Evolutionary conservation across 2,113 vertebrate species (phyloP).

Genomic region (Geococcyx californianus): DNA sequence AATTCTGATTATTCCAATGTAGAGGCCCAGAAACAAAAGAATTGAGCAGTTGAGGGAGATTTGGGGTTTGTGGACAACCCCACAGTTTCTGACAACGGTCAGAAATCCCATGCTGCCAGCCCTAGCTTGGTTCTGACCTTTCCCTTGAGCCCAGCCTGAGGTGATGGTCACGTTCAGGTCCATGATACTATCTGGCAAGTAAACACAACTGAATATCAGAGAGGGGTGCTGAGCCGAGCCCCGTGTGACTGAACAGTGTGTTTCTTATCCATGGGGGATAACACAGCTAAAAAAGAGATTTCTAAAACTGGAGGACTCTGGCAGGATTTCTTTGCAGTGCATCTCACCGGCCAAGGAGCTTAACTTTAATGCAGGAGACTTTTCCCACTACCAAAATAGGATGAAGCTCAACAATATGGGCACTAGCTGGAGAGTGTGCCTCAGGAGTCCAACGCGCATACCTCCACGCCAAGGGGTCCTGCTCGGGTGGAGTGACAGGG

Average conservation of each 20-base stretch:
- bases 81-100: no score
- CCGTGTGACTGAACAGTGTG: neutral
- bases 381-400: constrained; percentile 54
- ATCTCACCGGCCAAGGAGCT: constrained; percentile 40
- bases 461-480: neutral
- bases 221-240: neutral
- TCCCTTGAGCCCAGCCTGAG: neutral
- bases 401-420: constrained; percentile 4
- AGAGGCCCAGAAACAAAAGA: neutral
- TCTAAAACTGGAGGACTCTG: constrained; percentile 34
- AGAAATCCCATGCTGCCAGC: neutral
- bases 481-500: constrained; percentile 57
- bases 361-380: constrained; percentile 20
- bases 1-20: neutral
- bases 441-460: constrained; percentile 18
- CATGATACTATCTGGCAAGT: neutral
- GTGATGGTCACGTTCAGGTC: neutral
- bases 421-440: neutral
- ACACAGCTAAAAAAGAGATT: constrained; percentile 20
- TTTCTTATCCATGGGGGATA: neutral
- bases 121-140: neutral
- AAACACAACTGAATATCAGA: neutral
- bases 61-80: neutral
- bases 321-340: neutral
- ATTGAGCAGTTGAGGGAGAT: neutral